phyloP scores from a whole-genome alignment of 2,113 vertebrate genomes.

The Mirza zaza region DNA sequence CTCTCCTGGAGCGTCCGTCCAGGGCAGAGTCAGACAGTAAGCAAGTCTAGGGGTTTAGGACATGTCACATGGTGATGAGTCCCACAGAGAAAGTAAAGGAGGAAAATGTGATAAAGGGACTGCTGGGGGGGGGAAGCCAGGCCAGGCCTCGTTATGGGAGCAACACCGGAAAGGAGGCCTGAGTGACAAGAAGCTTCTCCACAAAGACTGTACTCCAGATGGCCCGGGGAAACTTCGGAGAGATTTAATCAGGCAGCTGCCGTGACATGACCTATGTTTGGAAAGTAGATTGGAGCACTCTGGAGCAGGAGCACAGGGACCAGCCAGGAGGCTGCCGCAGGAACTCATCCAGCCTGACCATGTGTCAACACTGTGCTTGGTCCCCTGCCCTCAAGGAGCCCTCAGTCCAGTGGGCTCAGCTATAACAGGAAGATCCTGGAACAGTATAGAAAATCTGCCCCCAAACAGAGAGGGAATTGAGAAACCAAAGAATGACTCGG shows the following conservation, averaged over 20 bases:
- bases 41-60: neutral
- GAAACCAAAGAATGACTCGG: too few species aligned
- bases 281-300: too few species aligned
- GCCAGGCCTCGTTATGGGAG: neutral
- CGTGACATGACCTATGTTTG: neutral
- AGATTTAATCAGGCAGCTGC: neutral
- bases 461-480: too few species aligned
- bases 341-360: neutral
- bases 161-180: neutral
- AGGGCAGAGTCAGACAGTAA: neutral
- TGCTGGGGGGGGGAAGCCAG: rapidly evolving
- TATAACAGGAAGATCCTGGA: too few species aligned
- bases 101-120: rapidly evolving
- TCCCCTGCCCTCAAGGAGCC: neutral
- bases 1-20: neutral
- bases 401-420: neutral
- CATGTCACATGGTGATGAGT: neutral
- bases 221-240: neutral
- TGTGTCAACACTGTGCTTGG: neutral
- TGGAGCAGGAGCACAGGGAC: neutral
- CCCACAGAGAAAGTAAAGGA: neutral
- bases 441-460: too few species aligned
- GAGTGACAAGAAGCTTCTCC: neutral
- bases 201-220: neutral
- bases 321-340: neutral